Percentiles rank a stretch among this genome's conserved stretches.
Conservation (phyloP, 2,797 vertebrate species). For the Benthosema pterotum region DNA sequence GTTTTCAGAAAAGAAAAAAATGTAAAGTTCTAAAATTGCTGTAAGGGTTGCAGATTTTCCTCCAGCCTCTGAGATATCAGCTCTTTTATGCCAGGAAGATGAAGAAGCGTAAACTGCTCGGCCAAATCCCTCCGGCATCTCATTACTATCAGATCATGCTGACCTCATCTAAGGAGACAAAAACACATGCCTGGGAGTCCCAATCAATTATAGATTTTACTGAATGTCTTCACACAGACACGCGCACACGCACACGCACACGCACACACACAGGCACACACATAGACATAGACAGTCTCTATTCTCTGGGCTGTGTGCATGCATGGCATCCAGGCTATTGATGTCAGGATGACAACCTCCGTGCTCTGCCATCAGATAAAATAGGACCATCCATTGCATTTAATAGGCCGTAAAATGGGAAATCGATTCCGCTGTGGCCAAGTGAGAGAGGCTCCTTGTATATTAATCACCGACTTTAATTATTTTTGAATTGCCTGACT, state of each 20-base stretch:
- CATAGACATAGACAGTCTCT: too few relatives aligned
- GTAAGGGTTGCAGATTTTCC: conserved; percentile 1
- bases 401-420: conserved; percentile 26
- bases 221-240: conserved; percentile 51
- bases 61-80: conserved; percentile 20
- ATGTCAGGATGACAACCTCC: conserved; percentile 35
- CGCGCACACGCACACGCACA: conserved; percentile 39
- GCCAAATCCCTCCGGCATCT: conserved; percentile 41
- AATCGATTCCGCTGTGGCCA: conserved; percentile 45
- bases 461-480: conserved; percentile 57
- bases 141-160: conserved; percentile 54
- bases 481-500: conserved; percentile 47
- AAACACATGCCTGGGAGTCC: conserved; percentile 45
- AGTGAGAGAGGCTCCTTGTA: conserved; percentile 35
- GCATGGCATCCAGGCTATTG: conserved; percentile 35
- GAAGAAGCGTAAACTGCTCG: conserved; percentile 28
- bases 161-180: conserved; percentile 51
- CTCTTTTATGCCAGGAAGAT: conserved; percentile 22
- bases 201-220: conserved; percentile 64
- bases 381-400: conserved; percentile 26
- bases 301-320: conserved; percentile 43
- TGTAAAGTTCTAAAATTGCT: neutral
- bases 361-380: conserved; percentile 28
- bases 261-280: too few relatives aligned
- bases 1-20: neutral